Conservation (phyloP, 1,140 invertebrate species). For the Thaumatotibia leucotreta region DNA sequence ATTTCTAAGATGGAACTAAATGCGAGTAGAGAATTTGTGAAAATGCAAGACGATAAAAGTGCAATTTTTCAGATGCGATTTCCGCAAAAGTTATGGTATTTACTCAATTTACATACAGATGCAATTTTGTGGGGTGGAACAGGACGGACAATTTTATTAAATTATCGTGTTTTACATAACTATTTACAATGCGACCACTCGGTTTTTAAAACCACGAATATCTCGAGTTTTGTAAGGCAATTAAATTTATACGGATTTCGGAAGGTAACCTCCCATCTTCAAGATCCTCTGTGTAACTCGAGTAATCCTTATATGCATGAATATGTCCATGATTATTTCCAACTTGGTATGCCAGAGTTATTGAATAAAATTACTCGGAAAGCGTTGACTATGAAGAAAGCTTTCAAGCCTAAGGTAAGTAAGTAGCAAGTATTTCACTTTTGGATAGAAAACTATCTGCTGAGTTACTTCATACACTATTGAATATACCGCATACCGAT, state of each 20-base stretch:
- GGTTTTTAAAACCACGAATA: slow-evolving; percentile 80
- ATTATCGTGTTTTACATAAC: slow-evolving; percentile 76
- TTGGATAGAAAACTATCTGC: too few relatives aligned
- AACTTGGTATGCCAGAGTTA: slow-evolving; percentile 71
- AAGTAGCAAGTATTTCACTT: too few relatives aligned
- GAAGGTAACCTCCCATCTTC: slow-evolving; percentile 79
- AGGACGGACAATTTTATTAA: slow-evolving; percentile 76
- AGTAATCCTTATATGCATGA: slow-evolving; percentile 79
- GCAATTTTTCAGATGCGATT: slow-evolving; percentile 77
- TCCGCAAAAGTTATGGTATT: slow-evolving; percentile 80
- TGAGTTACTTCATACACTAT: too few relatives aligned
- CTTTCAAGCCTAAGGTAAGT: slow-evolving; percentile 57
- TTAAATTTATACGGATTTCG: slow-evolving; percentile 80
- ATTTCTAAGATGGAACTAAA: neutral
- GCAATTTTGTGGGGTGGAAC: slow-evolving; percentile 77
- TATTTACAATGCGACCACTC: slow-evolving; percentile 75
- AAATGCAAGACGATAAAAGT: slow-evolving; percentile 73
- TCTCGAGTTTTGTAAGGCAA: slow-evolving; percentile 80
- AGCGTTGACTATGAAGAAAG: slow-evolving; percentile 64
- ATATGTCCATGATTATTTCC: slow-evolving; percentile 78
- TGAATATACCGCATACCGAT: too few relatives aligned
- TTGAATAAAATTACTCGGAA: slow-evolving; percentile 77
- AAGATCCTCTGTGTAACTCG: slow-evolving; percentile 75
- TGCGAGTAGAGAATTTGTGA: too few relatives aligned
- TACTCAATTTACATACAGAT: slow-evolving; percentile 75